Evolutionary conservation across 2,888 invertebrate genomes (phyloP), one percentile per base, ranked within the genome.

Genomic region (Diplolepis rosae): DNA sequence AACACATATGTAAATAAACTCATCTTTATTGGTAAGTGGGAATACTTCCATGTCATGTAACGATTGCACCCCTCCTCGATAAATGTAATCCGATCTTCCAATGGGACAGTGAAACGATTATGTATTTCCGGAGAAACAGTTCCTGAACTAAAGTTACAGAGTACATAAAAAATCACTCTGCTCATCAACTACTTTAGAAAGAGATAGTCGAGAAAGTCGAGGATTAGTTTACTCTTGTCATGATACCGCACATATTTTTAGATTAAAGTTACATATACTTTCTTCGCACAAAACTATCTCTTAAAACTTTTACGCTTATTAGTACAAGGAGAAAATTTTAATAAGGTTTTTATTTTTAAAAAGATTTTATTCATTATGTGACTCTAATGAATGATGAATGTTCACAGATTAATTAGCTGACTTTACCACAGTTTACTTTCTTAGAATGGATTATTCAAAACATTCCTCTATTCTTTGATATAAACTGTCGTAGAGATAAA

Each of bases 11-110:
- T 71, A 56, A 74, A 74, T 72, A 74, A 73, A 65, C 68, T 73
- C 79, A 80, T 80, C 79, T 77, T 77, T 69, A 48, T 65, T 18
- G 45, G 71, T 39, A n/a, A 65, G 76, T 69, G 69, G 72, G 75
- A 67, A 70, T 32, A 32, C 35, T 35, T 48, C n/a, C 28, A 50
- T 48, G 13, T 30, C 18, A 18, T 9, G 45, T 45, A n/a, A 9
- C 45, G 18, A 45, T 18, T 9, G 15, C 18, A 9, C 7, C 51
- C 51, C 27, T 28, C n/a, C 6, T 6, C 51, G n/a, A n/a, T n/a
- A 24, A n/a, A 1, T 4, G 27, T 51, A 51, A 51, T 27, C 27
- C 51, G 27, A 51, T 6, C 28, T n/a, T 24, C 2, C 27, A 6
- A 51, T 6, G 51, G 24, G 51, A 51, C 28, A 51, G 51, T 51